Evolutionary conservation across 2,888 invertebrate species (phyloP).

Genomic region (Rhagophthalmus giganteus): DNA sequence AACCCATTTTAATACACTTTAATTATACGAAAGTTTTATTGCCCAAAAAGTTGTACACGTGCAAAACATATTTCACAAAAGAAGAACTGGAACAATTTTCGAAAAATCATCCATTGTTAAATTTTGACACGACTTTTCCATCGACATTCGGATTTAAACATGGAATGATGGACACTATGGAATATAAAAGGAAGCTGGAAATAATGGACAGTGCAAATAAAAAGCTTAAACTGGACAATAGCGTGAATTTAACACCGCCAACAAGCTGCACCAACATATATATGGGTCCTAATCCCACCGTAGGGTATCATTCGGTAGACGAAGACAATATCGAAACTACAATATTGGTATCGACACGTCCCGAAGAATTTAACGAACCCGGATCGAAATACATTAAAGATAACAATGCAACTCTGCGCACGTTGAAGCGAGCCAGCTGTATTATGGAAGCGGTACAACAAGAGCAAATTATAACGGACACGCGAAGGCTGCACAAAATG

Average conservation of each 20-base stretch:
- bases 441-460: conserved; percentile 65
- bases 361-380: conserved; percentile 32
- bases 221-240: too few relatives aligned
- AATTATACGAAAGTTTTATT: conserved; percentile 5
- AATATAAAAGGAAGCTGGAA: too few relatives aligned
- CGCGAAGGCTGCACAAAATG: conserved; percentile 58
- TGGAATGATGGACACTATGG: too few relatives aligned
- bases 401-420: conserved; percentile 51
- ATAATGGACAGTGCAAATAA: background rate
- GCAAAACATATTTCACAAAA: conserved; percentile 1
- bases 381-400: conserved; percentile 20
- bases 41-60: conserved; percentile 8
- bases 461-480: conserved; percentile 63
- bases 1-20: conserved; percentile 10
- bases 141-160: too few relatives aligned
- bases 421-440: conserved; percentile 62
- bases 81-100: conserved; percentile 2
- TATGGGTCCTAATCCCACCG: conserved; percentile 43
- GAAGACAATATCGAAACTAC: conserved; percentile 49
- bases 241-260: background rate
- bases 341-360: conserved; percentile 46
- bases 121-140: background rate
- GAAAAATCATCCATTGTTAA: conserved; percentile 2
- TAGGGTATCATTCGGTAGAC: conserved; percentile 37
- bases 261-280: conserved; percentile 31